Evolutionary conservation across 2,888 invertebrate species (phyloP).

Genomic region (Xanthia togata): DNA sequence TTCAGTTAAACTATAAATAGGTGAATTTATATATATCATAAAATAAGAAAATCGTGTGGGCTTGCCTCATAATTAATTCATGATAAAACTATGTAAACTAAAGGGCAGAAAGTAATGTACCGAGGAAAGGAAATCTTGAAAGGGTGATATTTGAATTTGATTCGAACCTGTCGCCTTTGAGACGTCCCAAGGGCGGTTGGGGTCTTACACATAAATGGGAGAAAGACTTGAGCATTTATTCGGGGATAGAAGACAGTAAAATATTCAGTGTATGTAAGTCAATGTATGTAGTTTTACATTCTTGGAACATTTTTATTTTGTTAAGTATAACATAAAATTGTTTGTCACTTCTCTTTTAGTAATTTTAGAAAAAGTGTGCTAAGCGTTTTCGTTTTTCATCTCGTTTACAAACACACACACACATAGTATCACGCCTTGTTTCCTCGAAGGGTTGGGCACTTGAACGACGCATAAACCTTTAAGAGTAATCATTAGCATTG

Average conservation of each 20-base stretch:
- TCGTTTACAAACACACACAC: neutral
- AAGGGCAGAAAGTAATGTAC: conserved; percentile 53
- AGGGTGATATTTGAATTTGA: conserved; percentile 69
- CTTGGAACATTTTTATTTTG: neutral
- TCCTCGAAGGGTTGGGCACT: neutral
- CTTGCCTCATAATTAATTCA: conserved; percentile 61
- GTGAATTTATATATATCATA: conserved; percentile 13
- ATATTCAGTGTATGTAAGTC: conserved; percentile 17
- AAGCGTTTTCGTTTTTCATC: neutral
- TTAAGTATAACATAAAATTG: too few species aligned
- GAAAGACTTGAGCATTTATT: conserved; percentile 52
- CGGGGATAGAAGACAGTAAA: conserved; percentile 40
- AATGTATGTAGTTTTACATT: neutral
- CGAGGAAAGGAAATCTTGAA: conserved; percentile 47
- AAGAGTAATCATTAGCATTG: neutral
- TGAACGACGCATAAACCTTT: neutral
- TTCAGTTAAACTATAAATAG: neutral
- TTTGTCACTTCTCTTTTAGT: neutral
- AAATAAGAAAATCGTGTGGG: conserved; percentile 23
- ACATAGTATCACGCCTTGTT: neutral
- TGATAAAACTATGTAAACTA: conserved; percentile 52
- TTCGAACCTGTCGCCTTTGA: conserved; percentile 64
- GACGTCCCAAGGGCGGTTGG: conserved; percentile 55
- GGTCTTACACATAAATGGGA: conserved; percentile 49
- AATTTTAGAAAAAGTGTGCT: neutral